Evolutionary conservation across 2,888 invertebrate species (phyloP).

Genomic region (Odontomyia ornata): DNA sequence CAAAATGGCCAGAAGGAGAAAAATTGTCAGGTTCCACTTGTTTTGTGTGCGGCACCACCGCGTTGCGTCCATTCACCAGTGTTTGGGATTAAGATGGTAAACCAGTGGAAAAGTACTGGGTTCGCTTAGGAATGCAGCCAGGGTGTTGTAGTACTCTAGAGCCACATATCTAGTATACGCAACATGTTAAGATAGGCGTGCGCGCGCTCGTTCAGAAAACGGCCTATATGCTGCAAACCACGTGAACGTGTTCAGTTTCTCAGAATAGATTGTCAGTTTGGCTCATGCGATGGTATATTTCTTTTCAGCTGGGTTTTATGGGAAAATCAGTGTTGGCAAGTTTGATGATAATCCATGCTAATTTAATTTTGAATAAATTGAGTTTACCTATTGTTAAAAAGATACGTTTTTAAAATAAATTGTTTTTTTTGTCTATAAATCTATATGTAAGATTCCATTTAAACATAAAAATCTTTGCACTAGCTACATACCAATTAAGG

Average conservation of each 20-base stretch:
- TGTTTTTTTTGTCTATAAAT: too few species aligned
- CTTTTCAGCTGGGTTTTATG: not conserved
- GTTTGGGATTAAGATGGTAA: not conserved
- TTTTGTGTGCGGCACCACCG: not conserved
- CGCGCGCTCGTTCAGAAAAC: not conserved
- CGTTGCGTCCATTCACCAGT: conserved; percentile 20
- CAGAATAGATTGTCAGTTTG: conserved; percentile 25
- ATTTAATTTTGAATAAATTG: too few species aligned
- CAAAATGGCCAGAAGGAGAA: conserved; percentile 20
- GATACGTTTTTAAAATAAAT: too few species aligned
- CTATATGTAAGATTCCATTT: too few species aligned
- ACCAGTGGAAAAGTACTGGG: conserved; percentile 43
- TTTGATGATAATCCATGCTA: not conserved
- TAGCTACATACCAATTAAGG: too few species aligned
- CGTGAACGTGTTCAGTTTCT: conserved; percentile 39
- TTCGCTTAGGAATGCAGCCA: conserved; percentile 36
- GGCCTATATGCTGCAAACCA: conserved; percentile 26
- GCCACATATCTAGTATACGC: not conserved
- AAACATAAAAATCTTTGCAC: too few species aligned
- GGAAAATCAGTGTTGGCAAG: not conserved
- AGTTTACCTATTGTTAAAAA: too few species aligned
- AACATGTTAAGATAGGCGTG: not conserved
- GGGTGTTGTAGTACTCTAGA: conserved; percentile 14
- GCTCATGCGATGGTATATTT: not conserved
- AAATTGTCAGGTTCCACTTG: conserved; percentile 32